These are phyloP conservation scores for Leucophenga varia DNA, from an alignment of 1,140 invertebrate species.

Conservation along the genomic window DNA sequence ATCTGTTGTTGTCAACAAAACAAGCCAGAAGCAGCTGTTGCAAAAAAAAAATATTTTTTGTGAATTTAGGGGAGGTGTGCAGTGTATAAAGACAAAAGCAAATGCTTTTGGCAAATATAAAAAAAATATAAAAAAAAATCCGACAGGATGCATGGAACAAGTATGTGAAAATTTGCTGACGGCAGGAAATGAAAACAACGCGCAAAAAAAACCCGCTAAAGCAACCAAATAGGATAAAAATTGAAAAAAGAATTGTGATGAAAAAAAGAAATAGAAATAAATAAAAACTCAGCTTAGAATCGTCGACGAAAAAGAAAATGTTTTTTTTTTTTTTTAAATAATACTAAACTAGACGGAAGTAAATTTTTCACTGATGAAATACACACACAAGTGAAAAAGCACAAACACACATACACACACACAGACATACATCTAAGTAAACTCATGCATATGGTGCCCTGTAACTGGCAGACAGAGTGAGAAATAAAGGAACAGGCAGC, in stretches of 20 bases:
- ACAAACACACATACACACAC: too few species aligned
- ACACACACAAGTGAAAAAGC: conserved; percentile 23
- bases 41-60: too few species aligned
- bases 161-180: conserved; percentile 29
- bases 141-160: conserved; percentile 19
- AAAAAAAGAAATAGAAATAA: conserved; percentile 33
- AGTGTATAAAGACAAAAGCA: too few species aligned
- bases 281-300: not conserved
- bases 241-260: conserved; percentile 17
- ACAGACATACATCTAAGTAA: too few species aligned
- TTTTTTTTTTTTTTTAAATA: not conserved
- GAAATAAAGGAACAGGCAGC: too few species aligned
- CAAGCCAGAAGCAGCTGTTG: too few species aligned
- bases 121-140: conserved; percentile 15
- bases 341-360: not conserved
- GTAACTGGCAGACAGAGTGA: too few species aligned
- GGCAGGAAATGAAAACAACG: conserved; percentile 18
- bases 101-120: conserved; percentile 15
- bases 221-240: not conserved
- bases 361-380: conserved; percentile 7
- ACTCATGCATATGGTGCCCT: too few species aligned
- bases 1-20: too few species aligned
- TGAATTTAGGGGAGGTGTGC: too few species aligned
- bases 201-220: not conserved
- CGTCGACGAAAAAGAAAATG: conserved; percentile 35